These are phyloP conservation scores for Papilio aristodemus DNA, from an alignment of 1,140 invertebrate species.

Conservation along the genomic window DNA sequence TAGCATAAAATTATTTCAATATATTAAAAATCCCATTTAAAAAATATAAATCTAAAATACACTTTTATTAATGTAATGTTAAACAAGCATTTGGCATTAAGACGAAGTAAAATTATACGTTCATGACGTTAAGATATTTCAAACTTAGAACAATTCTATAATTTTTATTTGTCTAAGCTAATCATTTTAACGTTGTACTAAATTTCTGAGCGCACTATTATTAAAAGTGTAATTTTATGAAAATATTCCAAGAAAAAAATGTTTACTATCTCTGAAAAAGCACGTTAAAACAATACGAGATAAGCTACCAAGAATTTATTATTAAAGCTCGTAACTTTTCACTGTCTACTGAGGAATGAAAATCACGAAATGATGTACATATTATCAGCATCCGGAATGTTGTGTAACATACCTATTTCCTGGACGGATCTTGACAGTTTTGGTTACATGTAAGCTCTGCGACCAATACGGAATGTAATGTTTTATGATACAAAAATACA, in stretches of 20 bases:
- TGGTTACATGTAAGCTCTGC: not conserved
- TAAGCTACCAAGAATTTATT: conserved; percentile 17
- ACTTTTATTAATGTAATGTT: too few relatives aligned
- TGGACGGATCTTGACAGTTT: not conserved
- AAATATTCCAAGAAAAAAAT: not conserved
- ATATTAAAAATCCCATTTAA: too few relatives aligned
- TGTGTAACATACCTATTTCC: conserved; percentile 3
- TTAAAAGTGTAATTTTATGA: not conserved
- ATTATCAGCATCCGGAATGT: not conserved
- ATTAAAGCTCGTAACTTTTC: conserved; percentile 8
- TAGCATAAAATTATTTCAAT: too few relatives aligned
- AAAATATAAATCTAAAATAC: too few relatives aligned
- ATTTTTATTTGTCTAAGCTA: too few relatives aligned
- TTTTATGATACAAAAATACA: not conserved
- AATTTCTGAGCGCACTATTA: too few relatives aligned
- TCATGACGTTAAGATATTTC: too few relatives aligned
- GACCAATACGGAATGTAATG: not conserved
- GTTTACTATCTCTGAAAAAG: not conserved
- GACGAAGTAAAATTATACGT: too few relatives aligned
- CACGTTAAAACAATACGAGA: not conserved
- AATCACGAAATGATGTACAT: not conserved
- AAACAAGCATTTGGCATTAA: too few relatives aligned
- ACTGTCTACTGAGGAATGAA: conserved; percentile 8
- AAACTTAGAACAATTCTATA: too few relatives aligned
- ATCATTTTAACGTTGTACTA: too few relatives aligned